A percentile compares a stretch with the other conserved stretches of the same genome.
Evolutionary conservation across 2,888 invertebrate species (phyloP).

Genomic region (Caenorhabditis parvicauda): DNA sequence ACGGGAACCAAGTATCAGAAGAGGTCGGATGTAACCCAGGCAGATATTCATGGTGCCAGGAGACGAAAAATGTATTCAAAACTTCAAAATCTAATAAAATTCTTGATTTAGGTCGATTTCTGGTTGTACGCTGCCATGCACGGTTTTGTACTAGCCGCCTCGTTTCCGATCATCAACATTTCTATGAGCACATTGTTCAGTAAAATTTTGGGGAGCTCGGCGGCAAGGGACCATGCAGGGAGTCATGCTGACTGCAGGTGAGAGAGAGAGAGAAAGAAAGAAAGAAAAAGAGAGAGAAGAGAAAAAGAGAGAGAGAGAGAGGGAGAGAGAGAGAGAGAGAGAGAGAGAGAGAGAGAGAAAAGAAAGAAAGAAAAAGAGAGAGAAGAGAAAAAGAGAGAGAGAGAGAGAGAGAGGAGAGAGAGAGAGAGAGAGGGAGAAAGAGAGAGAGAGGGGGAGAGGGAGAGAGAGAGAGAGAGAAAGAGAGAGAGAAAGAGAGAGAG

Average conservation of each 20-base stretch:
- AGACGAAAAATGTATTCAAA: slow-evolving; percentile 23
- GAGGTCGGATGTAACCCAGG: slow-evolving; percentile 29
- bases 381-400: no score
- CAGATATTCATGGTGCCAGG: slow-evolving; percentile 27
- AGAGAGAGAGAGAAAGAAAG: no score
- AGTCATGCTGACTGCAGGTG: slow-evolving; percentile 36
- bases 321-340: no score
- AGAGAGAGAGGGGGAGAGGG: no score
- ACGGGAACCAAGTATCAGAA: slow-evolving; percentile 18
- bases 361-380: no score
- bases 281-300: no score
- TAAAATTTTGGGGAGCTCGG: slow-evolving; percentile 40
- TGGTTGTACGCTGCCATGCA: slow-evolving; percentile 36
- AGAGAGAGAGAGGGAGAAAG: no score
- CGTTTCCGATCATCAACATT: slow-evolving; percentile 40
- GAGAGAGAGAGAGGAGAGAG: no score
- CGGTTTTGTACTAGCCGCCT: slow-evolving; percentile 33
- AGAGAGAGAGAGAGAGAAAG: no score
- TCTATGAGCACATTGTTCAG: slow-evolving; percentile 41
- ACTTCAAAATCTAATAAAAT: background rate
- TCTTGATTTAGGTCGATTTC: slow-evolving; percentile 26
- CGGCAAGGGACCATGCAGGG: slow-evolving; percentile 48
- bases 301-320: no score
- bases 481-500: no score
- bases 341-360: no score